Evolutionary conservation across 1,140 invertebrate species (phyloP).

Genomic region (Brachionus asplanchnoidis): DNA sequence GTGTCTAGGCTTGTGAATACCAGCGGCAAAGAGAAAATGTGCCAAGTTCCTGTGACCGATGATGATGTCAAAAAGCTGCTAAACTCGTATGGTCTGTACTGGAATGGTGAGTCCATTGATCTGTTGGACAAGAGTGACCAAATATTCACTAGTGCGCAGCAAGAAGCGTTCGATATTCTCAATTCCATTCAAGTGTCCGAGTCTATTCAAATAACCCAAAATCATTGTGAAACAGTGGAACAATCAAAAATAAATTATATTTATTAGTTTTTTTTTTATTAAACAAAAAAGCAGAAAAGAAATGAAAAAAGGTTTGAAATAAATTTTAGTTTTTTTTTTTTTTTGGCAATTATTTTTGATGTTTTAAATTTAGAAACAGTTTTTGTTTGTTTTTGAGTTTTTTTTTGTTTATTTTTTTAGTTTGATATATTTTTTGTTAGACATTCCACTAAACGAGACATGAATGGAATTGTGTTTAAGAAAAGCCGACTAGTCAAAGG

Average conservation of each 20-base stretch:
- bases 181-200: constrained; percentile 8
- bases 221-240: neutral
- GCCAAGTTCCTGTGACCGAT: constrained; percentile 14
- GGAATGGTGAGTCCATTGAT: constrained; percentile 34
- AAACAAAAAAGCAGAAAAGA: no score
- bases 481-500: neutral
- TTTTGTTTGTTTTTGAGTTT: neutral
- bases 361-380: neutral
- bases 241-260: constrained; percentile 35
- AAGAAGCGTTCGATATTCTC: constrained; percentile 39
- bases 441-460: constrained; percentile 4
- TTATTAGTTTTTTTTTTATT: neutral
- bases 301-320: neutral
- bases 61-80: constrained; percentile 32
- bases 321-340: constrained; percentile 22
- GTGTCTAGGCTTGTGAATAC: neutral
- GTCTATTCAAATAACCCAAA: neutral
- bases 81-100: constrained; percentile 41
- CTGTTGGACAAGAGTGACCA: constrained; percentile 27
- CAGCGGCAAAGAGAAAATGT: neutral
- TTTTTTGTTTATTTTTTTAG: neutral
- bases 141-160: constrained; percentile 12
- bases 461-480: neutral
- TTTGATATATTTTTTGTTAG: neutral
- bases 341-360: neutral